phyloP scores from a whole-genome alignment of 2,888 invertebrate genomes.

The Conchocele bisecta region DNA sequence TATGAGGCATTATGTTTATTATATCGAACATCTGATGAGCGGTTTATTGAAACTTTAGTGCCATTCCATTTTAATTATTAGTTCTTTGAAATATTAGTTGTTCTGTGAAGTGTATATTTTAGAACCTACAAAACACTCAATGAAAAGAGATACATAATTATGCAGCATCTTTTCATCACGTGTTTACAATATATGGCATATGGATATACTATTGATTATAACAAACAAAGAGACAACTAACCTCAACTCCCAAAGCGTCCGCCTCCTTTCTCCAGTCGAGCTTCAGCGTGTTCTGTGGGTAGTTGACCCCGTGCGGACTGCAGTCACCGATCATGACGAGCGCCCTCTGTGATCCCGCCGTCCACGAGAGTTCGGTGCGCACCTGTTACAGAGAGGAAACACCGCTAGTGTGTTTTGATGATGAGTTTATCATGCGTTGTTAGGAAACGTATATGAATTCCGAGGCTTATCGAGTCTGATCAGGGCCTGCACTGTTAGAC shows the following conservation, averaged over 20 bases:
- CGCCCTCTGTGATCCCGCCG: constrained; percentile 73
- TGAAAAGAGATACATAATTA: background rate
- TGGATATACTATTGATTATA: no score
- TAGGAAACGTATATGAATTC: no score
- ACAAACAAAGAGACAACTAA: constrained; percentile 9
- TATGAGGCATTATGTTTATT: no score
- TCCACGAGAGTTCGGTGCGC: constrained; percentile 75
- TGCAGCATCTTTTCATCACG: background rate
- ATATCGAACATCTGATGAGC: background rate
- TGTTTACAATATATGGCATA: no score
- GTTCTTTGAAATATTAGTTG: no score
- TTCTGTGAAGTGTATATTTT: no score
- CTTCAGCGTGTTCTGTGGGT: constrained; percentile 64
- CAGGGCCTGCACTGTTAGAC: no score
- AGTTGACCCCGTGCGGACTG: constrained; percentile 73
- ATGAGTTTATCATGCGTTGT: no score
- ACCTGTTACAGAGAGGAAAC: constrained; percentile 71
- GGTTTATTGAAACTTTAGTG: no score
- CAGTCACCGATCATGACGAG: constrained; percentile 80
- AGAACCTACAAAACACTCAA: no score
- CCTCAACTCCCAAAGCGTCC: constrained; percentile 58
- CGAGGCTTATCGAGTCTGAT: no score
- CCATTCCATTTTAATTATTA: background rate
- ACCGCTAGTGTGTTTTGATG: no score
- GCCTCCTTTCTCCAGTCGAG: constrained; percentile 76